Evolutionary conservation across 37 sponge, comb jelly and placozoan species (phyloP).

Genomic region (Beroe forskalii): DNA sequence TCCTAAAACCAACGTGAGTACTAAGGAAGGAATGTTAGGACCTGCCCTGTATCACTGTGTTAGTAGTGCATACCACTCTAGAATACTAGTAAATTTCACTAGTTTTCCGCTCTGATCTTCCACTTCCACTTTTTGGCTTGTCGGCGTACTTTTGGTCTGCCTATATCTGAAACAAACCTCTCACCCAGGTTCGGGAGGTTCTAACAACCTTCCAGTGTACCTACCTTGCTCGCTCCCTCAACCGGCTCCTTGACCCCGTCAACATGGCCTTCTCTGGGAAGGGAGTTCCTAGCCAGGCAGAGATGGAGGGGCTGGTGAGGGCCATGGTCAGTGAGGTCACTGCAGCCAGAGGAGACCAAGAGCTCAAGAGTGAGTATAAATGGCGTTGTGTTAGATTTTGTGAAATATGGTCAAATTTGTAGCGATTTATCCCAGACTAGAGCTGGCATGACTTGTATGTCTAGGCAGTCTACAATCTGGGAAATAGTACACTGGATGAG

Average conservation of each 20-base stretch:
- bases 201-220: conserved; percentile 41
- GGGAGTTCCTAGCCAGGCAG: not conserved
- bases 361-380: conserved; percentile 41
- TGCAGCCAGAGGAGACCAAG: conserved; percentile 53
- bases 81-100: too few species aligned
- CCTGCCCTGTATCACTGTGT: too few species aligned
- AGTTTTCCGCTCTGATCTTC: too few species aligned
- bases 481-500: not conserved
- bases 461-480: conserved; percentile 29
- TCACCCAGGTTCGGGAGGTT: conserved; percentile 48
- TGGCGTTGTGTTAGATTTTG: too few species aligned
- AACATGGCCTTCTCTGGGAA: conserved; percentile 54
- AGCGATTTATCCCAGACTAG: conserved; percentile 14
- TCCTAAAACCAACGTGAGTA: conserved; percentile 45
- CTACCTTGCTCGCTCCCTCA: conserved; percentile 42
- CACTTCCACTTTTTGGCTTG: too few species aligned
- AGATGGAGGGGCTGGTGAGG: conserved; percentile 40
- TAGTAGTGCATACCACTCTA: too few species aligned
- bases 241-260: conserved; percentile 48
- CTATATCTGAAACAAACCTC: too few species aligned
- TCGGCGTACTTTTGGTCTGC: too few species aligned
- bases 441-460: not conserved
- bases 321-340: conserved; percentile 43
- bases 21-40: too few species aligned
- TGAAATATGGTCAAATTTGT: too few species aligned